A percentile compares a stretch with the other conserved stretches of the same genome.
phyloP scores from a whole-genome alignment of 2,888 invertebrate species.

The Clivina fossor region DNA sequence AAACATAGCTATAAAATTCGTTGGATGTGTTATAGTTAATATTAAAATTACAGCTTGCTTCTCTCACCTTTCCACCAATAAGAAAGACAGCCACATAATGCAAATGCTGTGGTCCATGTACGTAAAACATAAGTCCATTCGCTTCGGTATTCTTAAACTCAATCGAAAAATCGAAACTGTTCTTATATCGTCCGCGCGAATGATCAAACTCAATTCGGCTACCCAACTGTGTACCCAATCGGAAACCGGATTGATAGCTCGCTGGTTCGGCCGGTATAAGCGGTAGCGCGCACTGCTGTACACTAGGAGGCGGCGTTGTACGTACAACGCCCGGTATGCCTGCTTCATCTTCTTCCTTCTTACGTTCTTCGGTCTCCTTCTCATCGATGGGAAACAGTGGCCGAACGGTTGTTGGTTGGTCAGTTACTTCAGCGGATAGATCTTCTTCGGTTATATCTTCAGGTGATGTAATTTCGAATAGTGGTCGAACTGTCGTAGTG shows the following conservation, averaged over 20 bases:
- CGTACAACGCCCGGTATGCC: too few species aligned
- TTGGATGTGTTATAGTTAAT: too few species aligned
- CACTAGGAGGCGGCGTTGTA: conserved; percentile 37
- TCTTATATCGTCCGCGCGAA: conserved; percentile 59
- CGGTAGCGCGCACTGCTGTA: conserved; percentile 41
- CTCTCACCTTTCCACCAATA: conserved; percentile 70
- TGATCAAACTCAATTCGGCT: conserved; percentile 73
- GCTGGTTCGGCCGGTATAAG: too few species aligned
- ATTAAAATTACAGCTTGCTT: too few species aligned
- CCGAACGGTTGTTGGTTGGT: too few species aligned
- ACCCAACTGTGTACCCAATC: conserved; percentile 65
- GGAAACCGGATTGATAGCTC: too few species aligned
- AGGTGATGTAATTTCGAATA: conserved; percentile 39
- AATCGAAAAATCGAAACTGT: conserved; percentile 73
- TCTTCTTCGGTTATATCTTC: conserved; percentile 31
- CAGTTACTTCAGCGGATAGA: too few species aligned
- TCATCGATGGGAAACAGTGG: too few species aligned
- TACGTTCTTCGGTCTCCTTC: conserved; percentile 2
- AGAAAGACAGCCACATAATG: conserved; percentile 78
- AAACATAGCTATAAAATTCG: too few species aligned
- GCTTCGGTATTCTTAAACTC: conserved; percentile 74
- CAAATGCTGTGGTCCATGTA: conserved; percentile 60
- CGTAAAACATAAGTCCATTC: conserved; percentile 84
- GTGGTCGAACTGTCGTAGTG: conserved; percentile 45
- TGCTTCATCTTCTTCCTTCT: conserved; percentile 26